Conservation (phyloP, 2,888 invertebrate species). For the Macrophya annulata region DNA sequence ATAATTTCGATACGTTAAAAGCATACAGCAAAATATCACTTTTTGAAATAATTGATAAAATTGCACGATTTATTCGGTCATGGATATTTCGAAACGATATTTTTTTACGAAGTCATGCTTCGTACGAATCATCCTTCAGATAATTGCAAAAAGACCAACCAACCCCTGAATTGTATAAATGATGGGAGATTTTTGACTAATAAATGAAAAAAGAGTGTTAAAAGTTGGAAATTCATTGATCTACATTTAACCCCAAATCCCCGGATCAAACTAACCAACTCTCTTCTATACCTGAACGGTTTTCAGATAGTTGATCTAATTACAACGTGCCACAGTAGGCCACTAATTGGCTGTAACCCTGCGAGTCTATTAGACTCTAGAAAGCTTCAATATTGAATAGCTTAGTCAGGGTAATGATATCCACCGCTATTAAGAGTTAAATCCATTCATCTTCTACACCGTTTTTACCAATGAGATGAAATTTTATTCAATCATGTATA, state of each 20-base stretch:
- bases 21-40: neutral
- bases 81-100: neutral
- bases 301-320: slow-evolving; percentile 22
- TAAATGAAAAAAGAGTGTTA: neutral
- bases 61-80: neutral
- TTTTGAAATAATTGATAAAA: neutral
- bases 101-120: too few species aligned
- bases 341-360: neutral
- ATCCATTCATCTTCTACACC: neutral
- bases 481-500: neutral
- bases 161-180: too few species aligned
- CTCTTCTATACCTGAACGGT: neutral
- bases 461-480: neutral
- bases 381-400: neutral
- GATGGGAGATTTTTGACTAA: too few species aligned
- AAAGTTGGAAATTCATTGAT: neutral
- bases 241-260: neutral
- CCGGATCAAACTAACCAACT: neutral
- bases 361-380: neutral
- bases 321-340: neutral
- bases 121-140: too few species aligned
- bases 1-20: neutral
- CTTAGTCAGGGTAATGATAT: neutral
- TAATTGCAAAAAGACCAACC: too few species aligned
- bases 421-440: neutral